Evolutionary conservation across 2,113 vertebrate genomes (phyloP).

Genomic region (Ranitomeya imitator): DNA sequence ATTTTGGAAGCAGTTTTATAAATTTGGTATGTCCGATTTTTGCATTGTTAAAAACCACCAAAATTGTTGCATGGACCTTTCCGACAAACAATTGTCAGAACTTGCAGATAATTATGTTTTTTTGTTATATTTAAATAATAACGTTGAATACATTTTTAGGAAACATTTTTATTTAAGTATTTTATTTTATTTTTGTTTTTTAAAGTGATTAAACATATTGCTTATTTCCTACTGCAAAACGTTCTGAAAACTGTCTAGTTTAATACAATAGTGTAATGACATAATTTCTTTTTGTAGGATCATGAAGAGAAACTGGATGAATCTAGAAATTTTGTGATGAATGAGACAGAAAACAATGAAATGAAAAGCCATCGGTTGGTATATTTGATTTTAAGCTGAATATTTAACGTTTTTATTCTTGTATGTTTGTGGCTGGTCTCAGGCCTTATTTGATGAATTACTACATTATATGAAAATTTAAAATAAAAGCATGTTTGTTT

Average conservation of each 20-base stretch:
- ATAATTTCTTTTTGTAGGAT: conserved; percentile 61
- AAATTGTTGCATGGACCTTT: too few species aligned
- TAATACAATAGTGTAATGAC: conserved; percentile 4
- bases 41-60: too few species aligned
- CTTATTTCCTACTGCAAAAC: neutral
- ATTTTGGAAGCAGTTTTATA: too few species aligned
- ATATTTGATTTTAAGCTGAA: neutral
- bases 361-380: conserved; percentile 54
- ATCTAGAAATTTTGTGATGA: conserved; percentile 48
- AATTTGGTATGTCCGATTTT: too few species aligned
- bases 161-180: neutral
- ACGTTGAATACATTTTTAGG: too few species aligned
- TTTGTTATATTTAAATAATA: too few species aligned
- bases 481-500: neutral
- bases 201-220: neutral
- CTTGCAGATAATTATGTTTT: too few species aligned
- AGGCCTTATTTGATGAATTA: neutral
- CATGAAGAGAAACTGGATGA: conserved; percentile 62
- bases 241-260: neutral
- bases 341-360: conserved; percentile 60
- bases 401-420: neutral
- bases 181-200: neutral
- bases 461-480: neutral
- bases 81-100: too few species aligned
- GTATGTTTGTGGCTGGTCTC: neutral